A percentile compares a stretch with the other conserved stretches of the same genome.
phyloP scores from a whole-genome alignment of 2,888 invertebrate species.

The Agyllia agylla region DNA sequence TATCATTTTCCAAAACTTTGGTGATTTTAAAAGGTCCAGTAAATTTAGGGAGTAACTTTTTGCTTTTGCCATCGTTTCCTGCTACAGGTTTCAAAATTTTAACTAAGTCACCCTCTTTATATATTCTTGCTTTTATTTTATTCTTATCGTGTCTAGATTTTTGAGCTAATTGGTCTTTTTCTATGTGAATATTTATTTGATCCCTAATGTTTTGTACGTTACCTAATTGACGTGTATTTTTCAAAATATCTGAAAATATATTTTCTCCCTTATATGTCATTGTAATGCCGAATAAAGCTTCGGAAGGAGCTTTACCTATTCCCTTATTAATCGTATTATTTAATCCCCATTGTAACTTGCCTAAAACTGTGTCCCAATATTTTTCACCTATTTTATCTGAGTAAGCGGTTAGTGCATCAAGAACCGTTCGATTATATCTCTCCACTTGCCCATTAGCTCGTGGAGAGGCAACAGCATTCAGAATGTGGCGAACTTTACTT shows the following conservation, averaged over 20 bases:
- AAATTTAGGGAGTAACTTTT: slow-evolving; percentile 8
- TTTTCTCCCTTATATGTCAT: background rate
- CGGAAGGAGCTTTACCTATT: background rate
- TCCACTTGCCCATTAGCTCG: background rate
- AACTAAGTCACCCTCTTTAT: background rate
- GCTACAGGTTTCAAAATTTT: background rate
- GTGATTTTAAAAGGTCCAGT: slow-evolving; percentile 7
- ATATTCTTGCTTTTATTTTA: background rate
- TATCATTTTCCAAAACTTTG: background rate
- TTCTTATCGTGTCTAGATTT: background rate
- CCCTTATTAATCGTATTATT: background rate
- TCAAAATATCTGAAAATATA: background rate
- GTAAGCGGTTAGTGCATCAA: background rate
- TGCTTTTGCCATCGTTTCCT: slow-evolving; percentile 14
- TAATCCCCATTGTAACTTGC: background rate
- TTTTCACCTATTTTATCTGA: background rate
- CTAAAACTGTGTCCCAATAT: background rate
- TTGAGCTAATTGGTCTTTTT: background rate
- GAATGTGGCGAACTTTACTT: background rate
- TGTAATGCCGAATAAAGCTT: background rate
- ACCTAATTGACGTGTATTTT: background rate
- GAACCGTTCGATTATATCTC: background rate
- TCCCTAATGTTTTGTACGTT: background rate
- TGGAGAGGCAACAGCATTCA: background rate
- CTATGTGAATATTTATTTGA: background rate